Percentiles rank a stretch among this genome's conserved stretches.
phyloP scores from a whole-genome alignment of 2,888 invertebrate species.

The Orthosia incerta region DNA sequence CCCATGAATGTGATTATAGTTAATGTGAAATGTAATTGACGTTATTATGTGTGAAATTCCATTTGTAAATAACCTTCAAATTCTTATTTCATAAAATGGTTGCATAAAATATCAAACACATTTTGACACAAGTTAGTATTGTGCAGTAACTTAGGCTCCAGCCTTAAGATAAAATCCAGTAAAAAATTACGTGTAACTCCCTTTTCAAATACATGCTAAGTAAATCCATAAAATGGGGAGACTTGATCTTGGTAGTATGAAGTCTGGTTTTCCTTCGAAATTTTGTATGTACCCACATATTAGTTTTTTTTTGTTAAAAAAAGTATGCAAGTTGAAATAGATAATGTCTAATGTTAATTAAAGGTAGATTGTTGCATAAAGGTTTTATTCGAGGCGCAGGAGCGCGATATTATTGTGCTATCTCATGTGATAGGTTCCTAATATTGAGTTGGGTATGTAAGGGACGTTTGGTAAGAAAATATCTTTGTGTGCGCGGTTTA shows the following conservation, averaged over 20 bases:
- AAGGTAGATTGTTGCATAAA: too few relatives aligned
- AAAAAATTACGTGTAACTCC: constrained; percentile 35
- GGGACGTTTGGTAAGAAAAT: background rate
- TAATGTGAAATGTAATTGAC: constrained; percentile 44
- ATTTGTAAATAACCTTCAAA: constrained; percentile 29
- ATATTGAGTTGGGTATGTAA: constrained; percentile 30
- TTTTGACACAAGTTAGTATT: constrained; percentile 35
- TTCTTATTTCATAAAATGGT: constrained; percentile 29
- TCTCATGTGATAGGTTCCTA: constrained; percentile 43
- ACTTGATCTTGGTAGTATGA: constrained; percentile 39
- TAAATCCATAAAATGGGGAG: constrained; percentile 43
- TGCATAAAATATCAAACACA: constrained; percentile 42
- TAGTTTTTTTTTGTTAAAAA: constrained; percentile 33
- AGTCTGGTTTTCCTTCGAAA: constrained; percentile 30
- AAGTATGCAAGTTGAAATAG: constrained; percentile 32
- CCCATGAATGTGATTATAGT: constrained; percentile 11
- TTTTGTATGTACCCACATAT: constrained; percentile 29
- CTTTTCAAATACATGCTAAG: constrained; percentile 30
- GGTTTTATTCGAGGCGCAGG: constrained; percentile 95
- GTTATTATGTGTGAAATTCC: constrained; percentile 4
- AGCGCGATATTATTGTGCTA: constrained; percentile 87
- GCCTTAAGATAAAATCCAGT: constrained; percentile 22
- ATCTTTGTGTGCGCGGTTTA: constrained; percentile 3
- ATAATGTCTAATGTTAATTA: constrained; percentile 63
- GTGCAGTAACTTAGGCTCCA: constrained; percentile 26